phyloP scores from a whole-genome alignment of 2,888 invertebrate genomes.

The Drepana falcataria region DNA sequence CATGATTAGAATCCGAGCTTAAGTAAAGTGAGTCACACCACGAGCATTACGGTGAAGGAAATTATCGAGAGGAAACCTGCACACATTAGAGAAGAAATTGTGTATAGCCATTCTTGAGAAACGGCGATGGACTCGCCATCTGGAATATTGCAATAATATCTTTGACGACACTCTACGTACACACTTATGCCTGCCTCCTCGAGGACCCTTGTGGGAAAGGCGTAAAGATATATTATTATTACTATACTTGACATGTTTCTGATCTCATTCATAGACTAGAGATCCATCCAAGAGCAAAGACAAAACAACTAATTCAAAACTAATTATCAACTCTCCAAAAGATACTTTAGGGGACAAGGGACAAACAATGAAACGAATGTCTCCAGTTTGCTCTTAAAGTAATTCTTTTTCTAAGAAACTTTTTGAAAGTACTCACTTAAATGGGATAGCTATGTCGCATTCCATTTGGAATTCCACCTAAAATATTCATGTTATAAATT shows the following conservation, averaged over 20 bases:
- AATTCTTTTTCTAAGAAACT: slow-evolving; percentile 1
- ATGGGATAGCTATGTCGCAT: not conserved
- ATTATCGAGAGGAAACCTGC: too few relatives aligned
- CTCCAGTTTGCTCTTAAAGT: not conserved
- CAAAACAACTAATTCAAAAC: not conserved
- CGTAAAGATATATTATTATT: too few relatives aligned
- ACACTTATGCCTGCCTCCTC: too few relatives aligned
- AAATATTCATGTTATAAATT: not conserved
- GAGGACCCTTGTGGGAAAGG: too few relatives aligned
- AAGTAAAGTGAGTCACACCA: too few relatives aligned
- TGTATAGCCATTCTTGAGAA: too few relatives aligned
- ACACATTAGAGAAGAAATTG: too few relatives aligned
- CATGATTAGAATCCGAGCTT: too few relatives aligned
- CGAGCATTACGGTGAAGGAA: too few relatives aligned
- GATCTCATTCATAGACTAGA: not conserved
- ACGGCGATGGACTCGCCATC: too few relatives aligned
- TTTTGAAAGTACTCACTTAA: not conserved
- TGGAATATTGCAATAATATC: too few relatives aligned
- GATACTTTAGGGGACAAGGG: not conserved
- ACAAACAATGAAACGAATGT: slow-evolving; percentile 1
- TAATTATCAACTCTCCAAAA: not conserved
- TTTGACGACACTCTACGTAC: too few relatives aligned
- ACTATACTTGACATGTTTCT: not conserved
- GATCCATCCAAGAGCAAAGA: not conserved
- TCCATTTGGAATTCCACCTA: not conserved